Evolutionary conservation across 2,888 invertebrate genomes (phyloP).

Genomic region (Fragum whitleyi): DNA sequence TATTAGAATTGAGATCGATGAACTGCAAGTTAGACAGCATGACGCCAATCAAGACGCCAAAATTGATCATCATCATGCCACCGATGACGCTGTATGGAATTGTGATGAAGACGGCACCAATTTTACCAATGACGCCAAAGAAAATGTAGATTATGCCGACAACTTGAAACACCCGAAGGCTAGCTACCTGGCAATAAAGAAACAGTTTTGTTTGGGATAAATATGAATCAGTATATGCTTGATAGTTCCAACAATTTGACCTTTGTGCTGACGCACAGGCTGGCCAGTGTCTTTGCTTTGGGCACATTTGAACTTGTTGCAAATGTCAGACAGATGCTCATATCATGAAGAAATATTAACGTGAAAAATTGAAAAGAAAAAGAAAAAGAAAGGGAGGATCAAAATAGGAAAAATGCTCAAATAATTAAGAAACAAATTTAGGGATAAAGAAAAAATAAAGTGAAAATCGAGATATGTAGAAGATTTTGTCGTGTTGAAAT

Average conservation of each 20-base stretch:
- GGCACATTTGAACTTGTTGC: background rate
- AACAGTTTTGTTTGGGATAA: background rate
- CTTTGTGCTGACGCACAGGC: background rate
- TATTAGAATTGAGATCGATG: constrained; percentile 91
- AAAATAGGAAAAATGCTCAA: too few species aligned
- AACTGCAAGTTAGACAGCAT: constrained; percentile 73
- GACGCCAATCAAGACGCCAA: constrained; percentile 74
- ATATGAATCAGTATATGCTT: background rate
- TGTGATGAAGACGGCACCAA: constrained; percentile 85
- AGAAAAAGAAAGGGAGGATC: too few species aligned
- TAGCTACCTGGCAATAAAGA: constrained; percentile 82
- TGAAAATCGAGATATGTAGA: too few species aligned
- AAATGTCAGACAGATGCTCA: too few species aligned
- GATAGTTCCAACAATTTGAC: background rate
- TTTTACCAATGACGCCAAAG: constrained; percentile 84
- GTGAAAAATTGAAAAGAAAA: too few species aligned
- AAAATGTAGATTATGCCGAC: constrained; percentile 83
- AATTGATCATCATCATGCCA: constrained; percentile 72
- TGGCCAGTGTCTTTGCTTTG: too few species aligned
- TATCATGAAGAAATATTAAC: too few species aligned
- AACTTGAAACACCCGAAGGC: constrained; percentile 84
- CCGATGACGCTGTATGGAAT: constrained; percentile 86
- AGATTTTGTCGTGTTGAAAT: too few species aligned
- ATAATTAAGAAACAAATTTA: too few species aligned
- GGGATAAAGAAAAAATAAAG: too few species aligned